Conservation (phyloP, 2,888 invertebrate genomes). For the Hylaea fasciaria region DNA sequence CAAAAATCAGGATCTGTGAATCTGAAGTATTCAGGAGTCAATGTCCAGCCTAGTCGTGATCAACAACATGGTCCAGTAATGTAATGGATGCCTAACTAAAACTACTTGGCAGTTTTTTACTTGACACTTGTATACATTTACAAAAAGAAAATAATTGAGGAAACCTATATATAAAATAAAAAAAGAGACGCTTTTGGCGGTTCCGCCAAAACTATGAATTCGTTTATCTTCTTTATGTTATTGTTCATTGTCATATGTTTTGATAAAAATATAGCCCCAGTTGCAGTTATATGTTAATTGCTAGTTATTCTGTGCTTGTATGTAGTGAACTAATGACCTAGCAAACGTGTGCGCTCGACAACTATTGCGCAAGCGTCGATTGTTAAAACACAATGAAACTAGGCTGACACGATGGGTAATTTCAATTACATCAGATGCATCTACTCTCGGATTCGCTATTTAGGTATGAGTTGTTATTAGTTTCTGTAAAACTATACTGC, state of each 20-base stretch:
- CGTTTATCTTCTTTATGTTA: too few relatives aligned
- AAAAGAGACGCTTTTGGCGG: conserved; percentile 3
- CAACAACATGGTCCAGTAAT: too few relatives aligned
- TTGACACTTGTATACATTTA: too few relatives aligned
- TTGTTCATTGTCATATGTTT: too few relatives aligned
- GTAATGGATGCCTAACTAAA: too few relatives aligned
- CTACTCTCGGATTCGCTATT: conserved; percentile 20
- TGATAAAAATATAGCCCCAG: conserved; percentile 3
- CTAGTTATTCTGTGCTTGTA: too few relatives aligned
- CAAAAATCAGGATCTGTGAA: too few relatives aligned
- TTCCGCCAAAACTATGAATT: not conserved
- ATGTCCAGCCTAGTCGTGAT: too few relatives aligned
- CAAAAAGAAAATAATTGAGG: too few relatives aligned
- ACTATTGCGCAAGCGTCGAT: conserved; percentile 35
- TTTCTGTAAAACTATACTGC: not conserved
- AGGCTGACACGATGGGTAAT: conserved; percentile 26
- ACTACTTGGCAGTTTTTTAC: too few relatives aligned
- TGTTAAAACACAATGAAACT: conserved; percentile 36
- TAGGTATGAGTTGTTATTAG: not conserved
- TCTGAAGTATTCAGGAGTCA: too few relatives aligned
- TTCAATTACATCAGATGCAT: conserved; percentile 22
- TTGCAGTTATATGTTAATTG: not conserved
- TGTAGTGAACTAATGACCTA: conserved; percentile 39
- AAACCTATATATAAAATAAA: too few relatives aligned
- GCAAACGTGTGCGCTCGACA: conserved; percentile 10